Conservation (phyloP, 2,113 vertebrate genomes). For the Centropus unirufus region DNA sequence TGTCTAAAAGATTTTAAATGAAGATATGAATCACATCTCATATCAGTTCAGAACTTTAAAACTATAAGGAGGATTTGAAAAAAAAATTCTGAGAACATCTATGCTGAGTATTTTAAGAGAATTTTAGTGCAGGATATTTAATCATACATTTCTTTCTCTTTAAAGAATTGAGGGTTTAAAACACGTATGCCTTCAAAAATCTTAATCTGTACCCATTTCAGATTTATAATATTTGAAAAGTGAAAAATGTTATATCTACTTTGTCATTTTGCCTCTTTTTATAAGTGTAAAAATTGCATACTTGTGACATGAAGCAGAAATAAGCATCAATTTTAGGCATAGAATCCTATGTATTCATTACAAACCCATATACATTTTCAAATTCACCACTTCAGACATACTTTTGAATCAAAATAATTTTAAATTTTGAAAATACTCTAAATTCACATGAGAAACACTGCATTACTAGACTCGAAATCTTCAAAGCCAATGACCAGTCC, state of each 20-base stretch:
- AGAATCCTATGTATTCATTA: background rate
- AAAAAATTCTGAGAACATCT: background rate
- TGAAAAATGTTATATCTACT: background rate
- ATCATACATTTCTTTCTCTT: background rate
- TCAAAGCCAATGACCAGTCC: background rate
- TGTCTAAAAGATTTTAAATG: background rate
- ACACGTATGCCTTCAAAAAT: background rate
- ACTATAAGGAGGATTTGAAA: background rate
- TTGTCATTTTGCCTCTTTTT: background rate
- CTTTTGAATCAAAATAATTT: background rate
- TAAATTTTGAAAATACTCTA: background rate
- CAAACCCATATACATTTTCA: background rate
- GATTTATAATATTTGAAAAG: background rate
- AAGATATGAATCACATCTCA: constrained; percentile 28
- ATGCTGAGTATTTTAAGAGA: background rate
- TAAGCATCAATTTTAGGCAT: background rate
- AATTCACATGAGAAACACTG: background rate
- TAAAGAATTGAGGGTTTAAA: background rate
- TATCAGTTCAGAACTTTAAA: background rate
- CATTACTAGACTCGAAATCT: background rate
- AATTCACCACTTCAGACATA: background rate
- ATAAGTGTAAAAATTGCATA: background rate
- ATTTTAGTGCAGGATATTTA: background rate
- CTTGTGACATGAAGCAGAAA: background rate
- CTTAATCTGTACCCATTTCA: background rate